phyloP scores from a whole-genome alignment of 2,888 invertebrate genomes.

The Abrostola tripartita region DNA sequence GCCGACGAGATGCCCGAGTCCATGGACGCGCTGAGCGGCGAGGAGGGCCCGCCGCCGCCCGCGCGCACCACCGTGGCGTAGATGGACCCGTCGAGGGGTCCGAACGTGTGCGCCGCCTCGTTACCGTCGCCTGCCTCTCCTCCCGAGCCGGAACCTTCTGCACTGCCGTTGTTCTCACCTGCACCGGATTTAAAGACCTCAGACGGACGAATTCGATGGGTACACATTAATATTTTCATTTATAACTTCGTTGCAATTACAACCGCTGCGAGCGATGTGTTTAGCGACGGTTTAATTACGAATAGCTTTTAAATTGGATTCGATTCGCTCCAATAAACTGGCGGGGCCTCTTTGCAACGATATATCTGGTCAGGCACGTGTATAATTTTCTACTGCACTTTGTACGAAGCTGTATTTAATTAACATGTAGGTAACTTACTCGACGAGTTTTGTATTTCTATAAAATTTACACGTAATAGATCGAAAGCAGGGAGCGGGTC shows the following conservation, averaged over 20 bases:
- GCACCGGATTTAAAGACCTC: slow-evolving; percentile 57
- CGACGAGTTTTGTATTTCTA: slow-evolving; percentile 52
- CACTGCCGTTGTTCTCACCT: slow-evolving; percentile 89
- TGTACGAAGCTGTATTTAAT: slow-evolving; percentile 56
- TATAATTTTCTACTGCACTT: slow-evolving; percentile 64
- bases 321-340: slow-evolving; percentile 75
- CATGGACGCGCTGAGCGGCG: slow-evolving; percentile 95
- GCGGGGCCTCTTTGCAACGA: slow-evolving; percentile 57
- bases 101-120: slow-evolving; percentile 91
- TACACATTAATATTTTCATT: slow-evolving; percentile 12
- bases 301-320: slow-evolving; percentile 79
- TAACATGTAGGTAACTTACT: slow-evolving; percentile 45
- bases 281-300: slow-evolving; percentile 73
- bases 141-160: slow-evolving; percentile 82
- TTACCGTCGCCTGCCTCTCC: slow-evolving; percentile 82
- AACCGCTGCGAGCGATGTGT: slow-evolving; percentile 54
- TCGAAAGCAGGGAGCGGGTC: slow-evolving; percentile 47
- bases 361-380: slow-evolving; percentile 44
- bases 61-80: slow-evolving; percentile 92
- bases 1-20: slow-evolving; percentile 96
- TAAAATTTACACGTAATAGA: slow-evolving; percentile 52
- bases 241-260: slow-evolving; percentile 27
- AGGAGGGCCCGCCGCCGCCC: slow-evolving; percentile 85
- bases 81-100: slow-evolving; percentile 96
- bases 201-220: slow-evolving; percentile 6